Evolutionary conservation across 2,113 vertebrate species (phyloP).

Genomic region (Channa maculata): DNA sequence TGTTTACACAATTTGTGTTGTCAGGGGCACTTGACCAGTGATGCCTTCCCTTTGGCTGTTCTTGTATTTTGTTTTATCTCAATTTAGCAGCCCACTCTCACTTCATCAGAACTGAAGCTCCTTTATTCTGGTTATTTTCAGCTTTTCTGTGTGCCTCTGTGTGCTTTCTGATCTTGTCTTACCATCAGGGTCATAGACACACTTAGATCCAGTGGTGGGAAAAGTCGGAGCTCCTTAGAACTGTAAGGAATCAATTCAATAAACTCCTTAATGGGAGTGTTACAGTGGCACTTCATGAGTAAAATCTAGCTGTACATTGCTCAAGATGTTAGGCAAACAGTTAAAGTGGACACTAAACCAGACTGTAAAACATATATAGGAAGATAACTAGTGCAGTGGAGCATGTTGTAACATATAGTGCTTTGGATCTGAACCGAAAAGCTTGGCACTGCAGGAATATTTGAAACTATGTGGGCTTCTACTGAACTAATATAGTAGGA

Average conservation of each 20-base stretch:
- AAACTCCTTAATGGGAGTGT: neutral
- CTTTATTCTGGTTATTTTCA: conserved; percentile 34
- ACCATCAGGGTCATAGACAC: neutral
- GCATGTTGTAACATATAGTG: no score
- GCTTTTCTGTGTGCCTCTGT: conserved; percentile 10
- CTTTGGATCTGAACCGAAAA: no score
- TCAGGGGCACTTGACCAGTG: conserved; percentile 58
- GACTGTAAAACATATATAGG: no score
- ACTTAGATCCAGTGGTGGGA: neutral
- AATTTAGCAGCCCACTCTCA: conserved; percentile 31
- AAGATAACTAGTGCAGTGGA: no score
- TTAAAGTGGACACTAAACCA: no score
- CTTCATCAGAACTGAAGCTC: conserved; percentile 38
- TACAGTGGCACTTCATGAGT: neutral
- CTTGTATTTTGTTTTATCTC: conserved; percentile 59
- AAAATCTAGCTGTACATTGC: no score
- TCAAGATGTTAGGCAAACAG: no score
- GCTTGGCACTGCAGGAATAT: no score
- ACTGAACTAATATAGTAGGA: no score
- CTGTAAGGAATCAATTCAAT: neutral
- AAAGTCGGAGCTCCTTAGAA: neutral
- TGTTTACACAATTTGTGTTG: conserved; percentile 42
- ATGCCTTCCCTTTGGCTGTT: conserved; percentile 51
- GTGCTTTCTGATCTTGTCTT: conserved; percentile 16
- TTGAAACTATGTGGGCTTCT: no score